Base-by-base conservation (phyloP, 2,888 invertebrate genomes). In the Phengaris alcon region DNA sequence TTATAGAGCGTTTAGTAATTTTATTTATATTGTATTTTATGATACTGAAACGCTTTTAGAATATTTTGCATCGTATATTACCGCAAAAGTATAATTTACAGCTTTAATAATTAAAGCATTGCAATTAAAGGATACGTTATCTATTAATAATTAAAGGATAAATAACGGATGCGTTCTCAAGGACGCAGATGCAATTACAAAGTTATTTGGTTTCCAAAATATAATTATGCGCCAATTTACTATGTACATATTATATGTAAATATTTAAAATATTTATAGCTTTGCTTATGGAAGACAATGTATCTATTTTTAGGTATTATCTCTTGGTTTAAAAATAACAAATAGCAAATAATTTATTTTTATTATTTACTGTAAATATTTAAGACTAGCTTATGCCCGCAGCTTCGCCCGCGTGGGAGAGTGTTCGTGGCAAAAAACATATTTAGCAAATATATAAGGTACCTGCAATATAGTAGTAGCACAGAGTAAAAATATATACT, bases 311-410 rank as follows among this genome's bases (percentile, higher is more conserved):
- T 46, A 46, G 68, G 9, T 8, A 51, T 52, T 72, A 54, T 72
- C 22, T 54, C 54, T 22, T 54, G 54, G 72, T 72, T 52, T 54
- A 8, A 52, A 51, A 35, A 22, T 51, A 52, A 22, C 35, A 35
- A 54, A 8, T 35, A 72, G 8, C 54, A 54, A 72, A 22, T 72
- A 72, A 72, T 54, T 72, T 72, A 7, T 54, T 72, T 72, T 72
- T 72, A 72, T 72, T 72, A 12, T 15, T 35, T 52, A 72, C 12
- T 72, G 52, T 72, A 70, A 70, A 51, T 12, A 2, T 70, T 22
- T 70, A 70, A 70, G 22, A 22, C 22, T 22, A 22, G 22, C 22
- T 22, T 22, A 22, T 22, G 22, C 22, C 22, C 22, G 22, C 22
- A 22, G 22, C 22, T 22, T 22, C 22, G 22, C 22, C 22, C 22